Conservation (phyloP, 2,113 vertebrate species). For the Mesitornis unicolor region DNA sequence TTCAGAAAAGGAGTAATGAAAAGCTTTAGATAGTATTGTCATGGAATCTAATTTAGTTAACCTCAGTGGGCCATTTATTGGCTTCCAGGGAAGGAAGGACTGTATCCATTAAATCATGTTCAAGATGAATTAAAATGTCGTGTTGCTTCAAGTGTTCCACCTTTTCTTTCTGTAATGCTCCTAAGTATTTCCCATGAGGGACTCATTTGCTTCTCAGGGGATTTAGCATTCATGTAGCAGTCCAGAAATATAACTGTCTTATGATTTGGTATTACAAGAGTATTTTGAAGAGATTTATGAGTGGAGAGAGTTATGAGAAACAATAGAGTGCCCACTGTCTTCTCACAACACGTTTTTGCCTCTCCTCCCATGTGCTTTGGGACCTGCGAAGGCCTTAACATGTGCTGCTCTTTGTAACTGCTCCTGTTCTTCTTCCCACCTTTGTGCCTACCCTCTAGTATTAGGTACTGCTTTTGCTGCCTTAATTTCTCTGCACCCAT, state of each 20-base stretch:
- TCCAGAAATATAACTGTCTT: neutral
- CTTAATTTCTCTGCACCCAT: neutral
- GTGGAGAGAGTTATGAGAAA: neutral
- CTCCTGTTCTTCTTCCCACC: neutral
- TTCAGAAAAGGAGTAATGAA: neutral
- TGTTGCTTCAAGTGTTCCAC: neutral
- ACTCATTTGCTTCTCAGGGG: neutral
- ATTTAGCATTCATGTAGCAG: neutral
- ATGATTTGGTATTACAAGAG: neutral
- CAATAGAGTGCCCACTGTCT: neutral
- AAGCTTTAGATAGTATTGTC: neutral
- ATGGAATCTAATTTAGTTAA: neutral
- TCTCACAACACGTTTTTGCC: neutral
- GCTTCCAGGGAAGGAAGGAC: neutral
- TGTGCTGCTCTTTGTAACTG: neutral
- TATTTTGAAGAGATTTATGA: neutral
- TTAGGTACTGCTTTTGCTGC: neutral
- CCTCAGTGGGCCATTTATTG: neutral
- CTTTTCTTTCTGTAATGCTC: neutral
- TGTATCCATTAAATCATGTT: neutral
- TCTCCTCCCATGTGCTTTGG: rapidly evolving
- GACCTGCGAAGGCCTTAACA: neutral
- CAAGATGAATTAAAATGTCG: neutral
- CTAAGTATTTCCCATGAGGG: neutral
- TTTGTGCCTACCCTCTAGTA: neutral